These are phyloP conservation scores for Thalassaphorura encarpata DNA, from an alignment of 1,140 invertebrate species.

Conservation along the genomic window DNA sequence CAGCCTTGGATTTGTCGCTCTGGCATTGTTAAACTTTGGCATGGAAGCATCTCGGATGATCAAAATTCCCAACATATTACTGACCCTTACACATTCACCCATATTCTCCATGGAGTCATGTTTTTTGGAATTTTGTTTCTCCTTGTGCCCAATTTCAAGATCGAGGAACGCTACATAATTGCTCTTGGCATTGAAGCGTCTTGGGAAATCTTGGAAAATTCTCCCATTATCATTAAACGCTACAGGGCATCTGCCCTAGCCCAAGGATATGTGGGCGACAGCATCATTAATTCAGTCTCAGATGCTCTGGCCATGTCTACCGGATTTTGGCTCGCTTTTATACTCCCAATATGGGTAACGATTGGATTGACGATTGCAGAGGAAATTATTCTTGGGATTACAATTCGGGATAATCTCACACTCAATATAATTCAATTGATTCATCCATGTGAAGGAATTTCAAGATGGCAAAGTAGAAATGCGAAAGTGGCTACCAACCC, in stretches of 20 bases:
- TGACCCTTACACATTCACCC: constrained; percentile 4
- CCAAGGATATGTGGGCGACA: constrained; percentile 1
- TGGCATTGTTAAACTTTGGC: constrained; percentile 3
- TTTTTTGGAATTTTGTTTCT: neutral
- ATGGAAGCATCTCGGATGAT: neutral
- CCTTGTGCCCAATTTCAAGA: neutral
- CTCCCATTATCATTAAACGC: neutral
- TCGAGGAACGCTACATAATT: neutral
- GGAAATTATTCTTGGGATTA: neutral
- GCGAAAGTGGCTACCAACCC: no score
- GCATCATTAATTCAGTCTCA: neutral
- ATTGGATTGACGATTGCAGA: neutral
- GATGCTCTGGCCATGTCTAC: neutral
- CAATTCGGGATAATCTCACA: constrained; percentile 1
- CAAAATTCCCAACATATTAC: constrained; percentile 9
- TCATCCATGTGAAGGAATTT: neutral
- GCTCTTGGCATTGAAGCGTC: neutral
- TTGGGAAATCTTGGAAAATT: constrained; percentile 4
- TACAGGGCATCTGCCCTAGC: neutral
- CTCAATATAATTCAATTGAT: neutral
- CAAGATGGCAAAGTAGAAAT: constrained; percentile 8
- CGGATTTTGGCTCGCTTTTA: constrained; percentile 1
- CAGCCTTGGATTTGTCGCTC: neutral
- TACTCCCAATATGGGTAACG: neutral
- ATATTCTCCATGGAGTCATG: constrained; percentile 4